Evolutionary conservation across 2,113 vertebrate genomes (phyloP).

Genomic region (Noturus placidus): DNA sequence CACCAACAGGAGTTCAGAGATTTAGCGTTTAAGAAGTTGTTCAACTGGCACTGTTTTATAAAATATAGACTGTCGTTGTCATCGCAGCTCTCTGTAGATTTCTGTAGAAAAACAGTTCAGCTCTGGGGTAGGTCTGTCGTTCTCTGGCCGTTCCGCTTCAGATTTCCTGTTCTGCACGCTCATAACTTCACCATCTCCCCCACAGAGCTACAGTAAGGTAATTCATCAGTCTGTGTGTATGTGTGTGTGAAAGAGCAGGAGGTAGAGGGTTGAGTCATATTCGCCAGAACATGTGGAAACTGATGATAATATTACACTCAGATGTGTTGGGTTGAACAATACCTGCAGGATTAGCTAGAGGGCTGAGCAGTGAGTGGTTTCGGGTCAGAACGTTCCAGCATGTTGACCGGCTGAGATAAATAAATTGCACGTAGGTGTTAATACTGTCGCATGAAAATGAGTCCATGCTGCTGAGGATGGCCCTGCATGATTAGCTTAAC

Average conservation of each 20-base stretch:
- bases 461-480: neutral
- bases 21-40: neutral
- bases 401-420: neutral
- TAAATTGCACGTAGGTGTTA: neutral
- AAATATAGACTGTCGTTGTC: neutral
- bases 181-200: slow-evolving; percentile 32
- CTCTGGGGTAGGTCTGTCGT: neutral
- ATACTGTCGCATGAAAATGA: neutral
- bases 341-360: neutral
- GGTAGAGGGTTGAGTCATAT: neutral
- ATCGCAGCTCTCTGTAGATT: neutral
- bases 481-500: neutral
- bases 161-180: slow-evolving; percentile 4
- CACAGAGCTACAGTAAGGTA: slow-evolving; percentile 23
- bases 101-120: neutral
- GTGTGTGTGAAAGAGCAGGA: slow-evolving; percentile 9
- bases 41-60: neutral
- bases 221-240: slow-evolving; percentile 22
- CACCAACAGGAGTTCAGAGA: neutral
- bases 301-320: slow-evolving; percentile 51
- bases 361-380: neutral
- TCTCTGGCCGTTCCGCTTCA: neutral
- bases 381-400: neutral
- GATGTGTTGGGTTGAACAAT: slow-evolving; percentile 19
- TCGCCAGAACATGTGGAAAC: slow-evolving; percentile 42